phyloP scores from a whole-genome alignment of 2,113 vertebrate genomes.

The Uria lomvia region DNA sequence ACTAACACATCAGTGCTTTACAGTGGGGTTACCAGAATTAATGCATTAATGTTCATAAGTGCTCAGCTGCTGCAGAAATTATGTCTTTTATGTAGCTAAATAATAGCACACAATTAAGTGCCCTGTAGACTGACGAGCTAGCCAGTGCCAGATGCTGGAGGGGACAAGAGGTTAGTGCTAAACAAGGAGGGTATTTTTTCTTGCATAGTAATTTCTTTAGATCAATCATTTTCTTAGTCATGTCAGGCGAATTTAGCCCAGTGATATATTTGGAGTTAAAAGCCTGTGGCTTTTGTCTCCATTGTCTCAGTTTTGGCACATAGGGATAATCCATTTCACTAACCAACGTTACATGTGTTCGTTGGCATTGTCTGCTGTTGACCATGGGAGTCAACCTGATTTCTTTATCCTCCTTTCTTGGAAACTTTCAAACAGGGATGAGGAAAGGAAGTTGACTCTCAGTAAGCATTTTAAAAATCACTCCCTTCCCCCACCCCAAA shows the following conservation, averaged over 20 bases:
- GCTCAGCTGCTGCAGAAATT: neutral
- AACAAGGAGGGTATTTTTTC: neutral
- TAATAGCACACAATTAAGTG: neutral
- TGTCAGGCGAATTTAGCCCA: neutral
- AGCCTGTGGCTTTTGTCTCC: neutral
- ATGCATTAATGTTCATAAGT: neutral
- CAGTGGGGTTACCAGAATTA: neutral
- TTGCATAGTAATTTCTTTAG: neutral
- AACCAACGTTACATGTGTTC: neutral
- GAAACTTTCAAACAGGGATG: conserved; percentile 17
- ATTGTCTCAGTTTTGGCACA: neutral
- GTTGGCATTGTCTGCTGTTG: neutral
- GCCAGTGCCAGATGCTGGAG: neutral
- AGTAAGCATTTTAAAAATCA: conserved; percentile 24
- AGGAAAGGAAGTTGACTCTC: conserved; percentile 42
- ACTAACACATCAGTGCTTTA: neutral
- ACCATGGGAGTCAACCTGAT: conserved; percentile 38
- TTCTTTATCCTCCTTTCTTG: conserved; percentile 14
- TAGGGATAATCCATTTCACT: neutral
- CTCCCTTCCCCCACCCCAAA: neutral
- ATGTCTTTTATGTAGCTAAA: neutral
- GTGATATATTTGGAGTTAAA: neutral
- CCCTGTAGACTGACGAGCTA: neutral
- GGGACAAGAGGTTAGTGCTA: neutral
- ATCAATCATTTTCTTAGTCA: neutral